Base-by-base conservation (phyloP, 2,797 vertebrate species). In the Crenuchus spilurus region DNA sequence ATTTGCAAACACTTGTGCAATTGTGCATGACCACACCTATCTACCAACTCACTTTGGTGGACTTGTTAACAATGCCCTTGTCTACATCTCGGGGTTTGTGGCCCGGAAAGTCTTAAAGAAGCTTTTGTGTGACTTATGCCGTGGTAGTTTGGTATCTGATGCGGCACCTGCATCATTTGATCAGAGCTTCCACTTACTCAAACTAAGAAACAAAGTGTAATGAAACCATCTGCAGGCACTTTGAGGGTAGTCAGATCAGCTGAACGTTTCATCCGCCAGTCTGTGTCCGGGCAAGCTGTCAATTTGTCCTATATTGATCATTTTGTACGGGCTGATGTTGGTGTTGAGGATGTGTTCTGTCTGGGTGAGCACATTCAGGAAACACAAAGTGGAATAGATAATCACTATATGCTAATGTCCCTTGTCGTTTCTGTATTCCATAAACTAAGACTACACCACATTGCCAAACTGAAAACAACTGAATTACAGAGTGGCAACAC, bases 11-110 rank as follows among this genome's bases (percentile, higher is more conserved):
- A 64, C 42, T 16, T 6, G 33, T 8, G 20, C 44, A 42, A 22
- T 26, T 18, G 64, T 20, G 16, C 31, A 16, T 67, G 64, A 67
- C 41, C 64, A 67, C 44, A 67, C 22, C n/a, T 51, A 67, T 11
- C 44, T 51, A 16, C 44, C 44, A 5, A 31, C 7, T 30, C 44
- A 5, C 41, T 49, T 30, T n/a, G 26, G 39, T 44, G 37, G 70
- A 8, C 70, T 72, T 37, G 58, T 63, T 57, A 58, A 63, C 18
- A 72, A 64, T 63, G 46, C 33, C 16, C 70, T 72, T 20, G 70
- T 72, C 18, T 71, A 71, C 68, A 71, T 48, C 31, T 57, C 67
- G 16, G 52, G 39, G 6, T 70, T 70, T 22, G 67, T 70, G 0
- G 39, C 57, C 2, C 1, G 39, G n/a, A 24, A 37, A 18, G 11